Conservation (phyloP, 2,113 vertebrate species). For the Rattus rattus region DNA sequence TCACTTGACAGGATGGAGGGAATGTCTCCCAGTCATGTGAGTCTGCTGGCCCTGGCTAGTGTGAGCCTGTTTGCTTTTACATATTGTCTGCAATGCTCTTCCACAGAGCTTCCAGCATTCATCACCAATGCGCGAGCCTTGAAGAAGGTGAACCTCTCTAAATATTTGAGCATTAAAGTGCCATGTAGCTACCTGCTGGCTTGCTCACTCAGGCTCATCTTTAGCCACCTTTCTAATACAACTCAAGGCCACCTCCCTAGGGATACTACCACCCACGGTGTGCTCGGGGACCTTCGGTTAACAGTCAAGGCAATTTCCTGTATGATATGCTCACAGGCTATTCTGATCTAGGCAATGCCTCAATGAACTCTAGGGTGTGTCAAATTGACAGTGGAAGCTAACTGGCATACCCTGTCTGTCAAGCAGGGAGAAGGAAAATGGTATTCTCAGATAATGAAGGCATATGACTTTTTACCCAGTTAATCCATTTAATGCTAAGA, state of each 20-base stretch:
- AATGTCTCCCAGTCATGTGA: rapidly evolving
- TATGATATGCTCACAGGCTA: not conserved
- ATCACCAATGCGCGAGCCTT: rapidly evolving
- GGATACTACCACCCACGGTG: too few relatives aligned
- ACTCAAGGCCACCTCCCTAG: not conserved
- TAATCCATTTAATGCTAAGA: not conserved
- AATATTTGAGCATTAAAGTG: not conserved
- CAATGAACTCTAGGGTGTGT: not conserved
- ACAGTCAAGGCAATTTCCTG: not conserved
- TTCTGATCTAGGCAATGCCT: not conserved
- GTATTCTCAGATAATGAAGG: not conserved
- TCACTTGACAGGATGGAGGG: not conserved
- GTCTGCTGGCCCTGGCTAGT: rapidly evolving
- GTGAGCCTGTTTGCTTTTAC: rapidly evolving
- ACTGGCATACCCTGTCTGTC: not conserved
- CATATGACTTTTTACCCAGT: not conserved
- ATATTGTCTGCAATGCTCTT: not conserved
- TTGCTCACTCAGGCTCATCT: not conserved
- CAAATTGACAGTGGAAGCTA: too few relatives aligned
- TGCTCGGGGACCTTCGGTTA: not conserved
- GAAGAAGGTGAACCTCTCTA: not conserved
- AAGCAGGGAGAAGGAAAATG: not conserved
- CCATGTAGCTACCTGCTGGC: not conserved
- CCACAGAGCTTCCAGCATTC: not conserved
- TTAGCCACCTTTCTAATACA: not conserved